Percentiles rank a stretch among this genome's conserved stretches.
phyloP scores from a whole-genome alignment of 2,888 invertebrate genomes.

The Limnephilus auricula region DNA sequence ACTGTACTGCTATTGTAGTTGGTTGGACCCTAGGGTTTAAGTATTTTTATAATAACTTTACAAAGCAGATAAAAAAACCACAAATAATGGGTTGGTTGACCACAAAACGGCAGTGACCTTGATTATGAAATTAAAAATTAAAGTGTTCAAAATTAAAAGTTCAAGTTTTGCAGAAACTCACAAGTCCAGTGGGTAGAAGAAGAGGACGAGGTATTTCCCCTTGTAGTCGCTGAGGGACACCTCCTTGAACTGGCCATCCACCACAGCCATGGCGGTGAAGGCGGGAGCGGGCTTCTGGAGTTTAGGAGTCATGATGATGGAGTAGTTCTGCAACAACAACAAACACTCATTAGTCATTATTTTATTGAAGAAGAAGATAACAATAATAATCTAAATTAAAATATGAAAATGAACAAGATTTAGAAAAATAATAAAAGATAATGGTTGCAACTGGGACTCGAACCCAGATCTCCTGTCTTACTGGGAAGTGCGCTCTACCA shows the following conservation, averaged over 20 bases:
- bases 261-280: constrained; percentile 89
- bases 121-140: background rate
- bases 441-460: no score
- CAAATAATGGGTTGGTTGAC: background rate
- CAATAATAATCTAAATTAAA: no score
- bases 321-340: constrained; percentile 48
- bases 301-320: constrained; percentile 76
- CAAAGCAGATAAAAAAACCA: background rate
- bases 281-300: constrained; percentile 87
- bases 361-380: no score
- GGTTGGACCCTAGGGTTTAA: no score
- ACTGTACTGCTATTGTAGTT: no score
- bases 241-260: constrained; percentile 90
- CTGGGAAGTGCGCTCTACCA: no score
- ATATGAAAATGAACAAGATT: no score
- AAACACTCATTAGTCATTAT: background rate
- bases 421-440: no score
- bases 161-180: constrained; percentile 74
- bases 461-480: no score
- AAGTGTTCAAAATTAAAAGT: background rate
- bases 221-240: constrained; percentile 86
- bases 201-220: constrained; percentile 93
- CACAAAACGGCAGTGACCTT: background rate
- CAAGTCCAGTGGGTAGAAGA: constrained; percentile 95
- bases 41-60: background rate